phyloP scores from a whole-genome alignment of 2,113 vertebrate species.

The Gorsachius goisagi region DNA sequence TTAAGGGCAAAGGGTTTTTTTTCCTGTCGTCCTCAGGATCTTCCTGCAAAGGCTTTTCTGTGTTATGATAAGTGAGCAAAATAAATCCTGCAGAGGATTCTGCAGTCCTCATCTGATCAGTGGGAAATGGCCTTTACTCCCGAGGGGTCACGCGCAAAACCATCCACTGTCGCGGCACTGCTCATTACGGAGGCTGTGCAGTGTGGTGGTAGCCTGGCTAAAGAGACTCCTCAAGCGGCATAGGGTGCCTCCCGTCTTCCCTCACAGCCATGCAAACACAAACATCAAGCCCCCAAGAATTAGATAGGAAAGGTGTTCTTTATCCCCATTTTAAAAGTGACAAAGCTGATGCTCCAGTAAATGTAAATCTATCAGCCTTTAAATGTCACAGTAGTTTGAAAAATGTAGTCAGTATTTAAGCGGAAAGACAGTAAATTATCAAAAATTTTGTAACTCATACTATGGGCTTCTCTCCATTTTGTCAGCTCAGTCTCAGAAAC shows the following conservation, averaged over 20 bases:
- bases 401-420: not conserved
- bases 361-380: not conserved
- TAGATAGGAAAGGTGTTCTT: not conserved
- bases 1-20: not conserved
- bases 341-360: not conserved
- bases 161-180: not conserved
- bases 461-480: not conserved
- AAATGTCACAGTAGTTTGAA: not conserved
- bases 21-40: not conserved
- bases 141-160: not conserved
- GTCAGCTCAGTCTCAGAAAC: not conserved
- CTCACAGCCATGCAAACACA: not conserved
- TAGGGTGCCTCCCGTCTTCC: not conserved
- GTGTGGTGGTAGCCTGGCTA: not conserved
- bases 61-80: not conserved
- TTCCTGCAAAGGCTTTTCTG: not conserved
- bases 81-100: not conserved
- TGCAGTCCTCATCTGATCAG: not conserved
- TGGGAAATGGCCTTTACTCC: not conserved
- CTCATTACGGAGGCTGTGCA: not conserved
- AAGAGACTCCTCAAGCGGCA: not conserved
- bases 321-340: not conserved
- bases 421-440: not conserved
- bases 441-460: not conserved
- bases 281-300: not conserved